Evolutionary conservation across 2,113 vertebrate genomes (phyloP), one percentile per base, ranked within the genome.

Genomic region (Antennarius striatus): DNA sequence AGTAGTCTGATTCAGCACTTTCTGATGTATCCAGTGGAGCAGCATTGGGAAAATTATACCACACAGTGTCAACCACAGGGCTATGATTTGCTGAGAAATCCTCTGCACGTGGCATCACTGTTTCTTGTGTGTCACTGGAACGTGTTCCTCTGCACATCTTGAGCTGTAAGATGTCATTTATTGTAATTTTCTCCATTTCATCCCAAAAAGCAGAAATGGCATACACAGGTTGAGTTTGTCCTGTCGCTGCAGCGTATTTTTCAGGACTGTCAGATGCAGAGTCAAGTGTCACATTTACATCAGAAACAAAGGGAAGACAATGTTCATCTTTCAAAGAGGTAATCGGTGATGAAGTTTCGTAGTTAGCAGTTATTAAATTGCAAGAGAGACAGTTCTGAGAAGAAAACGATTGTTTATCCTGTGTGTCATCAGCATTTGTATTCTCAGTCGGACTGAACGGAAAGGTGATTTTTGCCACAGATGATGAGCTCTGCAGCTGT

Each of bases 121-220:
- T 52, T 52, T 78, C 71, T 12, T 74, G 66, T 30, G 49, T 70
- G 28, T 61, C 73, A 10, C 12, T 59, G 17, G 49, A 53, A 70
- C 84, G 59, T 0, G 39, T 50, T 43, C 65, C 71, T 63, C 65
- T 53, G 3, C 57, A 29, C 75, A 73, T 64, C 72, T 78, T 88
- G 1, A 93, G 81, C 50, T 91, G 86, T 59, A 94, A 84, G 70
- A 94, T 91, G 53, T 93, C 90, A 56, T 92, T 91, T 64, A 94
- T 93, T 0, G 93, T 93, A 43, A 92, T 32, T 75, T 92, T 94
- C 82, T 94, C 92, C 91, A 94, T 92, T 79, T 93, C 90, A 29
- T 93, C 86, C 93, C 93, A 94, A 66, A 93, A 94, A 9, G 87
- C 75, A 32, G 92, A 94, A 63, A 93, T 92, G 16, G 91, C 90